phyloP scores from a whole-genome alignment of 2,113 vertebrate genomes.

The Pleuronectes platessa region DNA sequence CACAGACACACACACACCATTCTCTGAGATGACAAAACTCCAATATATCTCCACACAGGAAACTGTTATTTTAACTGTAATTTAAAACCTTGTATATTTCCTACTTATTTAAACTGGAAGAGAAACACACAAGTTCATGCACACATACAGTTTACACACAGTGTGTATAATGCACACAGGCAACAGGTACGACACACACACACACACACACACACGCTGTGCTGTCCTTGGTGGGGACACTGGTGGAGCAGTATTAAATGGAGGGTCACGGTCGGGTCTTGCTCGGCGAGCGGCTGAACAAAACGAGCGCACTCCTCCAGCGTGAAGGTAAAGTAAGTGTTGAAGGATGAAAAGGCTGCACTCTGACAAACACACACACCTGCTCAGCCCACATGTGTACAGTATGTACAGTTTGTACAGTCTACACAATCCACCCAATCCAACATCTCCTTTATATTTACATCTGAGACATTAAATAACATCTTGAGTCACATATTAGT shows the following conservation, averaged over 20 bases:
- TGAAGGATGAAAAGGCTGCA: conserved; percentile 44
- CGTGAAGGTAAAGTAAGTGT: conserved; percentile 13
- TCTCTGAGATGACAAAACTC: no score
- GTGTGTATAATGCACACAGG: no score
- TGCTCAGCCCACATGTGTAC: conserved; percentile 15
- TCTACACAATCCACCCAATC: background rate
- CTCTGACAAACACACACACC: conserved; percentile 23
- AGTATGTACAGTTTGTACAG: background rate
- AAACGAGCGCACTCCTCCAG: conserved; percentile 50
- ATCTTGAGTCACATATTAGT: no score
- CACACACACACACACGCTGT: conserved; percentile 8
- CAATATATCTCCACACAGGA: no score
- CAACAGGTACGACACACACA: background rate
- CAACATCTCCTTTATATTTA: no score
- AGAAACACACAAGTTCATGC: no score
- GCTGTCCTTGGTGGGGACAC: conserved; percentile 56
- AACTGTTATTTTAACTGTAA: no score
- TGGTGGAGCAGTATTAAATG: conserved; percentile 67
- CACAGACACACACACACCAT: no score
- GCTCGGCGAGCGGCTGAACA: conserved; percentile 63
- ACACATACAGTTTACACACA: no score
- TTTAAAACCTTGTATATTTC: no score
- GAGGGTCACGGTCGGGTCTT: conserved; percentile 66
- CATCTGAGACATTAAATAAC: background rate
- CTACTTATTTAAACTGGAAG: no score